Conservation (phyloP, 2,888 invertebrate genomes). For the Limenitis camilla region DNA sequence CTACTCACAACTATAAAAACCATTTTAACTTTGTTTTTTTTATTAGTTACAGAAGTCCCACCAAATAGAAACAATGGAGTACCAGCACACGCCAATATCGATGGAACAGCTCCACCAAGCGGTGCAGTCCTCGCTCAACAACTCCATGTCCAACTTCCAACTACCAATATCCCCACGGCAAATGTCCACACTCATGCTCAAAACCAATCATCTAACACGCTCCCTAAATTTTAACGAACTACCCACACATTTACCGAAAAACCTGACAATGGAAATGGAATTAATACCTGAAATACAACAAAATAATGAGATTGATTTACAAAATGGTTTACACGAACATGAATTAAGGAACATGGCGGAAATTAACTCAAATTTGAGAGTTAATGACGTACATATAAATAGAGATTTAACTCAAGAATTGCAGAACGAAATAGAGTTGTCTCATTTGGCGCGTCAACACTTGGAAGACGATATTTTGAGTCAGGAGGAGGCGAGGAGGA, state of each 20-base stretch:
- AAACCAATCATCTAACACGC: conserved; percentile 52
- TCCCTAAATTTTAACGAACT: conserved; percentile 54
- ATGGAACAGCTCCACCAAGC: conserved; percentile 67
- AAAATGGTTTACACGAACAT: conserved; percentile 43
- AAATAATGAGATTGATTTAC: conserved; percentile 45
- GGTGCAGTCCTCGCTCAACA: conserved; percentile 52
- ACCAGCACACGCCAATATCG: conserved; percentile 55
- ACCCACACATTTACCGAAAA: conserved; percentile 49
- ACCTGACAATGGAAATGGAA: conserved; percentile 43
- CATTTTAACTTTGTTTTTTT: not conserved
- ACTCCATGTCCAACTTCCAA: conserved; percentile 51
- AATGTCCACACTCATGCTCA: conserved; percentile 62
- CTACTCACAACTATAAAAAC: no score
- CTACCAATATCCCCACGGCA: conserved; percentile 59
- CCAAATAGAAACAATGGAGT: conserved; percentile 48
- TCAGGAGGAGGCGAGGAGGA: conserved; percentile 27
- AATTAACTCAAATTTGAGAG: conserved; percentile 35
- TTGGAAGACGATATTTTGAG: conserved; percentile 33
- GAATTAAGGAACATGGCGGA: conserved; percentile 34
- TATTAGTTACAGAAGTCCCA: conserved; percentile 58
- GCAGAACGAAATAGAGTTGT: conserved; percentile 33
- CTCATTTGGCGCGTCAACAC: conserved; percentile 36
- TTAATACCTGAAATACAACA: conserved; percentile 42
- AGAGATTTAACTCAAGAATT: conserved; percentile 41
- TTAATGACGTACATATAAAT: conserved; percentile 17